Evolutionary conservation across 2,888 invertebrate species (phyloP).

Genomic region (Hypomecis punctinalis): DNA sequence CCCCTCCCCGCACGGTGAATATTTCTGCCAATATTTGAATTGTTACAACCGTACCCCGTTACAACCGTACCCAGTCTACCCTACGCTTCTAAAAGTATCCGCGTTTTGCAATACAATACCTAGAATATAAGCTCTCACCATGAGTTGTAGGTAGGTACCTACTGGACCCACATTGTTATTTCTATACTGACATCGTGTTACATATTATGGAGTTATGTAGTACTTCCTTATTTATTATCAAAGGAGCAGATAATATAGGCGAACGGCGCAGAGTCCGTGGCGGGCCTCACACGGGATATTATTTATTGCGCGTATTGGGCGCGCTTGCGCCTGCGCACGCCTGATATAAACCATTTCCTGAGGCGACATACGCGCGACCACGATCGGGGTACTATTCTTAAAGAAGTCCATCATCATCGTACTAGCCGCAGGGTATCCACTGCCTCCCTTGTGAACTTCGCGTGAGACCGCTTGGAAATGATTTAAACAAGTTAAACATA

Average conservation of each 20-base stretch:
- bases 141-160: too few relatives aligned
- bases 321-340: conserved; percentile 54
- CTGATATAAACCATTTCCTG: conserved; percentile 76
- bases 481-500: too few relatives aligned
- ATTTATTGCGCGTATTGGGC: conserved; percentile 80
- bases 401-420: background rate
- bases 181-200: conserved; percentile 10
- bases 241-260: conserved; percentile 64
- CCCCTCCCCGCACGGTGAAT: too few relatives aligned
- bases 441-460: too few relatives aligned
- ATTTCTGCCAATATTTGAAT: too few relatives aligned
- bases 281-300: conserved; percentile 78
- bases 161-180: conserved; percentile 50
- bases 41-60: too few relatives aligned
- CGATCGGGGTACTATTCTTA: conserved; percentile 31
- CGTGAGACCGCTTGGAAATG: too few relatives aligned
- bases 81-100: too few relatives aligned
- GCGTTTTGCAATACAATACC: too few relatives aligned
- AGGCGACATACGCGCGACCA: conserved; percentile 67
- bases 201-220: conserved; percentile 44
- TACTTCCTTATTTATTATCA: conserved; percentile 56
- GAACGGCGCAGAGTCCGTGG: conserved; percentile 70
- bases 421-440: too few relatives aligned
- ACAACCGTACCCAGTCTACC: too few relatives aligned
- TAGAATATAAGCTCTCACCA: too few relatives aligned